Evolutionary conservation across 2,113 vertebrate genomes (phyloP).

Genomic region (Clarias macrocephalus): DNA sequence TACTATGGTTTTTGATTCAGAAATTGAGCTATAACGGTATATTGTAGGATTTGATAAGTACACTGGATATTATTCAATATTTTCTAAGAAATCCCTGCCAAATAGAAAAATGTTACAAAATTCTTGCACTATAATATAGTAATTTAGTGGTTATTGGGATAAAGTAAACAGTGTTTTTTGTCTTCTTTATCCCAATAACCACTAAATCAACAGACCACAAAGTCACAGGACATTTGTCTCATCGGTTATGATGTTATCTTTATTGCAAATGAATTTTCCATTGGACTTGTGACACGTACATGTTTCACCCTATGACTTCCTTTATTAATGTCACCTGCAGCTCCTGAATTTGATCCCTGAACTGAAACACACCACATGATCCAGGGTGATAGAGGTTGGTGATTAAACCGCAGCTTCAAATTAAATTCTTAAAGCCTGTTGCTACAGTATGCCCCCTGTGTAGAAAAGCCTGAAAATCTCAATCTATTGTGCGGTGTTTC

Average conservation of each 20-base stretch:
- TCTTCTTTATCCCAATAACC: neutral
- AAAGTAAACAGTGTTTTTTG: neutral
- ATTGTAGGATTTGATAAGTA: neutral
- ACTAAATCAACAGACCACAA: neutral
- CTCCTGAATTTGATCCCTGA: conserved; percentile 3
- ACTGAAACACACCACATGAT: conserved; percentile 13
- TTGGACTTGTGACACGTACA: neutral
- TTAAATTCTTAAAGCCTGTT: conserved; percentile 30
- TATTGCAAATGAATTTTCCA: neutral
- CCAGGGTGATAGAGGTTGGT: neutral
- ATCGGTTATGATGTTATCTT: neutral
- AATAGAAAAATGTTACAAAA: neutral
- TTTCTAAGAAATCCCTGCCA: neutral
- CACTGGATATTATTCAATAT: neutral
- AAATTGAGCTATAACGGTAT: neutral
- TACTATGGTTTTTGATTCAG: neutral
- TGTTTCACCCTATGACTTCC: neutral
- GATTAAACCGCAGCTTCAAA: conserved; percentile 26
- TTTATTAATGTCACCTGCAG: neutral
- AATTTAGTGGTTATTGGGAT: too few species aligned
- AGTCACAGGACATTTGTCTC: neutral
- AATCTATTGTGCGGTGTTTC: conserved; percentile 12
- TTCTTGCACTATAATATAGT: neutral
- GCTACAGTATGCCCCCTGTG: conserved; percentile 10
- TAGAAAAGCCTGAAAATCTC: neutral